phyloP scores from a whole-genome alignment of 2,888 invertebrate species.

The Encarsia formosa region DNA sequence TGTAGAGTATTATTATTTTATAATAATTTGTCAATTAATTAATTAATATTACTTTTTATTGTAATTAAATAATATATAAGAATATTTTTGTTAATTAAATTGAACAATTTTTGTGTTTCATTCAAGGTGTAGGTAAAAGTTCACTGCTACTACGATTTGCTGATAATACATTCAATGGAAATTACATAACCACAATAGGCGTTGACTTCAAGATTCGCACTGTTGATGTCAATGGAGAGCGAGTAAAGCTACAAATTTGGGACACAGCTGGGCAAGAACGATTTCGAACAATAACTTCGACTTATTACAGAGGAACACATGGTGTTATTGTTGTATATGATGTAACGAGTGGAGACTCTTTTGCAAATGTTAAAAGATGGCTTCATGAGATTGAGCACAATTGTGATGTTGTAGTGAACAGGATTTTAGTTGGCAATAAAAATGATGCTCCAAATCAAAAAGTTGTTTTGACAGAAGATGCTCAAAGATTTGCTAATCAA shows the following conservation, averaged over 20 bases:
- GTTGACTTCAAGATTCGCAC: constrained; percentile 99
- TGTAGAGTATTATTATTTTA: no score
- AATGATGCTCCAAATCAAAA: constrained; percentile 92
- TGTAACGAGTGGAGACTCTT: constrained; percentile 97
- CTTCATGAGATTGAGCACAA: constrained; percentile 98
- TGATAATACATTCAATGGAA: constrained; percentile 97
- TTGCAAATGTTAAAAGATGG: constrained; percentile 99
- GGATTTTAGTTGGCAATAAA: constrained; percentile 97
- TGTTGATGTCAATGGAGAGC: constrained; percentile 83
- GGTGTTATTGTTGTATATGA: constrained; percentile 99
- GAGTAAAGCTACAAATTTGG: constrained; percentile 96
- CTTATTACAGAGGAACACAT: constrained; percentile 98
- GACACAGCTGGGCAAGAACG: constrained; percentile 97
- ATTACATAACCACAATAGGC: constrained; percentile 98
- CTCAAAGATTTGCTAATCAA: constrained; percentile 93
- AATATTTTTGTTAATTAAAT: no score
- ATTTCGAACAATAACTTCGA: constrained; percentile 97
- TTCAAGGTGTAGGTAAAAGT: constrained; percentile 94
- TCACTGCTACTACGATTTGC: constrained; percentile 93
- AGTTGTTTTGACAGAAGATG: constrained; percentile 95
- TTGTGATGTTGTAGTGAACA: constrained; percentile 97
- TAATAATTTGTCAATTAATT: no score
- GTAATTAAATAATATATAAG: no score
- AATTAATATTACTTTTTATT: no score
- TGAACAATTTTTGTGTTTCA: constrained; percentile 4